Evolutionary conservation across 2,888 invertebrate species (phyloP).

Genomic region (Oscheius sp.): DNA sequence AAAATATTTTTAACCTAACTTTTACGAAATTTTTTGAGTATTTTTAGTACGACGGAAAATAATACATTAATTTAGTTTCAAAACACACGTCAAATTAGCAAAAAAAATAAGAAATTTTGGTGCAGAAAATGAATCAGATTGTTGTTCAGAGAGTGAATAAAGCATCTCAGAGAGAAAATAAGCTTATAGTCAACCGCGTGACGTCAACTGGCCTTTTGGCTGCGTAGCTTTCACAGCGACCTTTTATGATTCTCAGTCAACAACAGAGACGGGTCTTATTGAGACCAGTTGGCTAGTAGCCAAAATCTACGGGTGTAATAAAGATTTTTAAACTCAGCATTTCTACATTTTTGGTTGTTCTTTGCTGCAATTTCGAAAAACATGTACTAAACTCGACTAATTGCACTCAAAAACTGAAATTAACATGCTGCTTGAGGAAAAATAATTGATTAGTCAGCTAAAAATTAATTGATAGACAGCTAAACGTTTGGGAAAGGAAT

Average conservation of each 20-base stretch:
- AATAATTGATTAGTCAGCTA: not conserved
- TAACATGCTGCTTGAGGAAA: not conserved
- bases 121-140: not conserved
- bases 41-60: not conserved
- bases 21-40: not conserved
- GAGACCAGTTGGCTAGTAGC: not conserved
- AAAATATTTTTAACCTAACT: too few species aligned
- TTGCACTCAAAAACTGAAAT: too few species aligned
- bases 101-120: not conserved
- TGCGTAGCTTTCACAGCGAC: not conserved
- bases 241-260: not conserved
- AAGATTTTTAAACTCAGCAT: not conserved
- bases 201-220: slow-evolving; percentile 3
- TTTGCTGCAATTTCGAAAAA: too few species aligned
- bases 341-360: too few species aligned
- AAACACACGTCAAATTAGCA: too few species aligned
- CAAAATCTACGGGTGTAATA: not conserved
- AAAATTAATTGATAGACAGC: not conserved
- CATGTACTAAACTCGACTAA: too few species aligned
- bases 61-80: not conserved
- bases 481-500: not conserved
- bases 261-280: not conserved
- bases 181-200: not conserved
- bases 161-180: not conserved
- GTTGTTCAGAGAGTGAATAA: not conserved